Evolutionary conservation across 2,888 invertebrate genomes (phyloP), one percentile per base, ranked within the genome.

Genomic region (Stenoptilia bipunctidactyla): DNA sequence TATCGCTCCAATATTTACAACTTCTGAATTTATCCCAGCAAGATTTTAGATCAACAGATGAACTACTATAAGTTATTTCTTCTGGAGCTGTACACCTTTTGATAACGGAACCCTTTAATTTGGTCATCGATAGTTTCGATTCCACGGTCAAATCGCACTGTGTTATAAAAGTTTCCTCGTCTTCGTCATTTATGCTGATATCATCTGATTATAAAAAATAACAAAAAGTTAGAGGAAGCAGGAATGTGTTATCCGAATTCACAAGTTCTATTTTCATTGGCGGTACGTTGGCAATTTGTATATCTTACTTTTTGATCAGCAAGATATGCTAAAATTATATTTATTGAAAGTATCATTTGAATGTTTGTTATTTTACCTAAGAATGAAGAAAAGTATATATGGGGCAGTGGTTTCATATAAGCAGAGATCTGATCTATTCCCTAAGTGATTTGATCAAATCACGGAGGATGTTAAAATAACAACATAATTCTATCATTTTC

Each of bases 131-230:
- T 36, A 47, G 45, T 40, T 47, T 45, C 2, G 69, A 47, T 39
- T 52, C 45, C 25, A 52, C 46, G 9, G 70, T 75, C 49, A 74
- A 58, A 55, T 75, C 74, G 39, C 71, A 72, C 40, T 72, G 66
- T 20, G 69, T 55, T 46, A 77, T 45, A 52, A 67, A 74, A 45
- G 59, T 41, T 53, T 76, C 74, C 15, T 71, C 66, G 13, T 64
- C 67, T 42, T 69, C 69, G 39, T 47, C 45, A 45, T 36, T 46
- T 50, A 57, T 49, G 64, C 70, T 67, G 57, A 46, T 47, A 48
- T 6, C 2, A 15, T 36, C 10, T 6, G n/a, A 15, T 36, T 8
- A 14, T 15, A 36, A 47, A 48, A 45, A 46, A 40, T 40, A 45
- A 42, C 40, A n/a, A 40, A 40, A 36, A 38, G 35, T 35, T 15